A percentile compares a stretch with the other conserved stretches of the same genome.
These are phyloP conservation scores for Monoplex corrugatus DNA, from an alignment of 2,888 invertebrate genomes.

Conservation along the genomic window DNA sequence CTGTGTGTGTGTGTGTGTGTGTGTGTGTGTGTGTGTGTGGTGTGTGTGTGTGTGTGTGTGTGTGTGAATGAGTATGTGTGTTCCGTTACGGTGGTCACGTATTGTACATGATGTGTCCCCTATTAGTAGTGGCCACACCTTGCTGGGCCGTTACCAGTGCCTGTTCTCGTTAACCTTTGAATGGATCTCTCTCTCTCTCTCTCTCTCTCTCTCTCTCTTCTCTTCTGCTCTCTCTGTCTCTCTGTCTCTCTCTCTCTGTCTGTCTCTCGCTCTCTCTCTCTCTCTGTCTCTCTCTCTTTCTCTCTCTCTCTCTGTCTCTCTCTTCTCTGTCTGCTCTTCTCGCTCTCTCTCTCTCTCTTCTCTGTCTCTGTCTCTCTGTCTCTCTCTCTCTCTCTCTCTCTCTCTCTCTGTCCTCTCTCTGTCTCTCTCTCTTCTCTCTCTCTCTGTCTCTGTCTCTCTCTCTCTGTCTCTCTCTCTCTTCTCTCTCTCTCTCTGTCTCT, in stretches of 20 bases:
- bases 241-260: constrained; percentile 21
- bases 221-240: too few species aligned
- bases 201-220: neutral
- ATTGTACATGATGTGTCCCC: too few species aligned
- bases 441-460: constrained; percentile 16
- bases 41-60: neutral
- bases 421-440: constrained; percentile 9
- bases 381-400: constrained; percentile 19
- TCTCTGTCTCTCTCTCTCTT: neutral
- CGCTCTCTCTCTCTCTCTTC: constrained; percentile 11
- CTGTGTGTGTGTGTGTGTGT: neutral
- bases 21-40: neutral
- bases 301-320: constrained; percentile 11
- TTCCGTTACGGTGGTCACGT: too few species aligned
- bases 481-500: neutral
- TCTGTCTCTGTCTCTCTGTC: neutral
- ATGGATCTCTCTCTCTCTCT: constrained; percentile 22
- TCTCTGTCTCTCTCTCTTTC: neutral
- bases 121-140: too few species aligned
- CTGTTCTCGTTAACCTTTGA: too few species aligned
- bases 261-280: neutral
- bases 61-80: neutral
- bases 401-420: neutral
- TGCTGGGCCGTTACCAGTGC: too few species aligned
- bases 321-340: too few species aligned